Conservation (phyloP, 1,140 invertebrate species). For the Charaxes varanes region DNA sequence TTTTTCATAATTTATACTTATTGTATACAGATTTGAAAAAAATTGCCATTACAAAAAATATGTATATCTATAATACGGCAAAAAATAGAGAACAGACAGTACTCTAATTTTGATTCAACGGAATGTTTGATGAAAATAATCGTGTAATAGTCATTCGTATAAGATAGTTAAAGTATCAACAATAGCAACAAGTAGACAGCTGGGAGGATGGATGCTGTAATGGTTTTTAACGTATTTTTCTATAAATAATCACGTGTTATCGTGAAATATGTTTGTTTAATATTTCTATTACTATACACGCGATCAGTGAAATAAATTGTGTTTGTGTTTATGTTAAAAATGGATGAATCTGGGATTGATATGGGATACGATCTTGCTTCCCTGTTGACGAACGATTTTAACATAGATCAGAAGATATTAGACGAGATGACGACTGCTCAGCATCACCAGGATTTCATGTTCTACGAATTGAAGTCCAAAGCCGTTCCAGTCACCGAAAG, state of each 20-base stretch:
- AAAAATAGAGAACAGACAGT: conserved; percentile 7
- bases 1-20: no score
- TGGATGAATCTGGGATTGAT: conserved; percentile 82
- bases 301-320: conserved; percentile 54
- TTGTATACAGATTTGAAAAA: no score
- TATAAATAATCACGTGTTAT: conserved; percentile 46
- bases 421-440: conserved; percentile 72
- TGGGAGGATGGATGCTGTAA: conserved; percentile 63
- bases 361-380: conserved; percentile 82
- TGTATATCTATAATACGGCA: conserved; percentile 3
- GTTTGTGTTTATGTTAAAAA: conserved; percentile 63
- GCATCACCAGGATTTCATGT: conserved; percentile 79
- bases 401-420: conserved; percentile 71
- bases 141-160: conserved; percentile 47
- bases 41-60: conserved; percentile 15
- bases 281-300: conserved; percentile 29
- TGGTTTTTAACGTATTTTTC: conserved; percentile 38
- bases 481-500: conserved; percentile 79
- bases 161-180: conserved; percentile 43
- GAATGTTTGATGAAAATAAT: conserved; percentile 37
- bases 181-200: conserved; percentile 69
- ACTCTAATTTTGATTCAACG: no score
- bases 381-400: conserved; percentile 74
- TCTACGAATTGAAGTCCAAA: conserved; percentile 80
- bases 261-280: conserved; percentile 45